phyloP scores from a whole-genome alignment of 2,888 invertebrate species.

The Perithous albicinctus region DNA sequence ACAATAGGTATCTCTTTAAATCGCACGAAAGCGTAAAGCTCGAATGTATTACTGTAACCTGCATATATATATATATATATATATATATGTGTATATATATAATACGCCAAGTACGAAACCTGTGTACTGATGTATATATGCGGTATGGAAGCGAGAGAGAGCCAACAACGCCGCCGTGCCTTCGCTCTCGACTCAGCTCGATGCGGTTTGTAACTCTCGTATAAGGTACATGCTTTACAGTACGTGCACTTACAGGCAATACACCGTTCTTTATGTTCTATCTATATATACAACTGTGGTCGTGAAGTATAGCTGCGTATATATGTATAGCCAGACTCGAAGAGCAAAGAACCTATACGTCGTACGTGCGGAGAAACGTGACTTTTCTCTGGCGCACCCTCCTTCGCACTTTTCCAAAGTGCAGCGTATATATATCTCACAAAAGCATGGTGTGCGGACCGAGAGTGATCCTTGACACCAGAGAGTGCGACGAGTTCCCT shows the following conservation, averaged over 20 bases:
- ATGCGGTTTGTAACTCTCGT: slow-evolving; percentile 65
- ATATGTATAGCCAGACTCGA: slow-evolving; percentile 19
- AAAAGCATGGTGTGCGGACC: slow-evolving; percentile 9
- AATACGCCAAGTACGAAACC: slow-evolving; percentile 21
- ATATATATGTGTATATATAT: too few species aligned
- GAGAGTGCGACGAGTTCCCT: slow-evolving; percentile 21
- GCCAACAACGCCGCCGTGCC: slow-evolving; percentile 51
- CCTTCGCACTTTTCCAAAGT: slow-evolving; percentile 48
- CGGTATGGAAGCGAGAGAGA: slow-evolving; percentile 36
- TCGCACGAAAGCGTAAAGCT: slow-evolving; percentile 81
- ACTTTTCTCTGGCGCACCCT: slow-evolving; percentile 71
- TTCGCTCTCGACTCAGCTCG: slow-evolving; percentile 41
- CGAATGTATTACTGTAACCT: slow-evolving; percentile 62
- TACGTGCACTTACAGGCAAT: slow-evolving; percentile 58
- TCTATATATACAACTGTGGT: slow-evolving; percentile 22
- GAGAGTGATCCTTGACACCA: slow-evolving; percentile 55
- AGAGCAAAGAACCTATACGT: slow-evolving; percentile 23
- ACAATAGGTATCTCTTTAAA: slow-evolving; percentile 80
- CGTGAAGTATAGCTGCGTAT: slow-evolving; percentile 23
- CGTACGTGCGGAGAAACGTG: slow-evolving; percentile 60
- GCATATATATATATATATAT: too few species aligned
- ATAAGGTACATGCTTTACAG: slow-evolving; percentile 63
- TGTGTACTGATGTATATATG: slow-evolving; percentile 3
- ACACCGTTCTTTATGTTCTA: slow-evolving; percentile 30
- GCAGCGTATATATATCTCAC: slow-evolving; percentile 34